Evolutionary conservation across 2,113 vertebrate genomes (phyloP).

Genomic region (Saiga tatarica): DNA sequence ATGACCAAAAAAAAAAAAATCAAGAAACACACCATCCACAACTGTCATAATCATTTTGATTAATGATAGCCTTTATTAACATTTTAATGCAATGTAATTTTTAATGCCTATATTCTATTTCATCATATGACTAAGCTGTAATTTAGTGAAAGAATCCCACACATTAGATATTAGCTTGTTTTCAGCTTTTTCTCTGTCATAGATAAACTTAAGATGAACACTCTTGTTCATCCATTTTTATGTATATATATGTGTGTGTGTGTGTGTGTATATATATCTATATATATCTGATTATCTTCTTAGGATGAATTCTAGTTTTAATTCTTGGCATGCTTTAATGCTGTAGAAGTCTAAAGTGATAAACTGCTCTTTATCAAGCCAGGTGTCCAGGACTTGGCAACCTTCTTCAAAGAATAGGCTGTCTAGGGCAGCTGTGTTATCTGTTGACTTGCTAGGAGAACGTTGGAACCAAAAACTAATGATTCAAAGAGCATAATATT

Average conservation of each 20-base stretch:
- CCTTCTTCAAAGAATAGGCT: conserved; percentile 44
- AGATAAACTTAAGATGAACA: background rate
- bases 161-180: background rate
- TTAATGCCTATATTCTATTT: background rate
- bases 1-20: background rate
- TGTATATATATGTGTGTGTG: fast-evolving
- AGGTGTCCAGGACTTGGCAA: background rate
- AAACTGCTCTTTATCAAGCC: conserved; percentile 65
- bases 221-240: background rate
- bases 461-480: background rate
- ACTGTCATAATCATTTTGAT: background rate
- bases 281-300: background rate
- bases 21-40: background rate
- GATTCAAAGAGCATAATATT: too few relatives aligned
- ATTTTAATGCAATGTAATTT: background rate
- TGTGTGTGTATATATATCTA: fast-evolving
- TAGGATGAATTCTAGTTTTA: conserved; percentile 24
- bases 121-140: background rate
- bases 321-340: background rate
- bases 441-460: conserved; percentile 22
- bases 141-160: background rate
- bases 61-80: background rate
- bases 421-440: background rate
- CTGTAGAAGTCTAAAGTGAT: conserved; percentile 59
- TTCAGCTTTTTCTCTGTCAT: background rate